Evolutionary conservation across 2,113 vertebrate genomes (phyloP).

Genomic region (Myiagra hebetior): DNA sequence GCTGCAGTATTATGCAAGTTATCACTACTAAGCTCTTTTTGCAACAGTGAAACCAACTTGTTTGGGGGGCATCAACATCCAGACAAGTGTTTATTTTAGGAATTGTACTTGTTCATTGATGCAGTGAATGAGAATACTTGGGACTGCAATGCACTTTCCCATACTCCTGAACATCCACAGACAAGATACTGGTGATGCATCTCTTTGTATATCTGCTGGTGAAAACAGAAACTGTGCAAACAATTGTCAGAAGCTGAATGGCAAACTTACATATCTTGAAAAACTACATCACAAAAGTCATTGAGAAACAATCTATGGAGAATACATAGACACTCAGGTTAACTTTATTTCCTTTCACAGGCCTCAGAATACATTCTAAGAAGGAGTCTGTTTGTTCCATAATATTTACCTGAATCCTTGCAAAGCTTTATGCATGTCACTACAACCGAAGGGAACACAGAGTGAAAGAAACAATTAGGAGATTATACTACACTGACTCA

Average conservation of each 20-base stretch:
- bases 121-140: background rate
- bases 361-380: background rate
- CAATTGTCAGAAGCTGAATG: background rate
- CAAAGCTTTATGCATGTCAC: background rate
- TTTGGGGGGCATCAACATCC: background rate
- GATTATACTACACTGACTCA: background rate
- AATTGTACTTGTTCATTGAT: background rate
- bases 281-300: background rate
- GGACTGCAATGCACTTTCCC: background rate
- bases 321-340: background rate
- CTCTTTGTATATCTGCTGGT: background rate
- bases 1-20: background rate
- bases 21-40: background rate
- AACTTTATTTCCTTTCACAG: constrained; percentile 4
- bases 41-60: background rate
- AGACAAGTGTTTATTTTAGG: background rate
- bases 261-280: background rate
- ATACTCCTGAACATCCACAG: background rate
- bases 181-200: background rate
- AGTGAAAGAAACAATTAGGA: background rate
- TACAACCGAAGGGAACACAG: background rate
- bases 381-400: constrained; percentile 37
- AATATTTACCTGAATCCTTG: constrained; percentile 39
- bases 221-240: background rate
- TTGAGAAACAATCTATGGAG: background rate